Conservation (phyloP, 2,113 vertebrate genomes). For the Numenius arquata region DNA sequence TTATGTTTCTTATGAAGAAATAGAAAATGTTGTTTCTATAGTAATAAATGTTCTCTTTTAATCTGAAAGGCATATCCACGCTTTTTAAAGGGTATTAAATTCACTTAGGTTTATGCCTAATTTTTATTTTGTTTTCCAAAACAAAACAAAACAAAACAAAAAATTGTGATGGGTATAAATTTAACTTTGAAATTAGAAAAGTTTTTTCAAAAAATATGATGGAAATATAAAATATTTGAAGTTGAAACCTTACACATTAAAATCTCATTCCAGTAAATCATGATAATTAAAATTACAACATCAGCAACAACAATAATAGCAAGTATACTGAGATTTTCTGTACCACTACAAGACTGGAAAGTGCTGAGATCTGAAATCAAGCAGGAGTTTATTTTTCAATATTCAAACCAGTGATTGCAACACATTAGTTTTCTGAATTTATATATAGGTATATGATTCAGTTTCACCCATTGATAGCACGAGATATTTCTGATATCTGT, state of each 20-base stretch:
- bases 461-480: not conserved
- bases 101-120: not conserved
- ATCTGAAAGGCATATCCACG: not conserved
- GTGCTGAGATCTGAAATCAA: not conserved
- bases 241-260: not conserved
- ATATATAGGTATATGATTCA: not conserved
- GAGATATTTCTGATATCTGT: not conserved
- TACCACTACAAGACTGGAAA: not conserved
- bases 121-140: not conserved
- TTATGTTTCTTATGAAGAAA: not conserved
- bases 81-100: not conserved
- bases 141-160: not conserved
- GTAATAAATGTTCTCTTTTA: not conserved
- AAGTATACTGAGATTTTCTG: not conserved
- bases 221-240: not conserved
- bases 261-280: not conserved
- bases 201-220: accelerated
- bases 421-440: not conserved
- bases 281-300: not conserved
- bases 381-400: not conserved
- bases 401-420: not conserved
- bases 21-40: not conserved
- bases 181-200: not conserved
- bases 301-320: not conserved
- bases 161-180: not conserved